A percentile compares a stretch with the other conserved stretches of the same genome.
Evolutionary conservation across 1,140 invertebrate species (phyloP).

Genomic region (Nomia melanderi): DNA sequence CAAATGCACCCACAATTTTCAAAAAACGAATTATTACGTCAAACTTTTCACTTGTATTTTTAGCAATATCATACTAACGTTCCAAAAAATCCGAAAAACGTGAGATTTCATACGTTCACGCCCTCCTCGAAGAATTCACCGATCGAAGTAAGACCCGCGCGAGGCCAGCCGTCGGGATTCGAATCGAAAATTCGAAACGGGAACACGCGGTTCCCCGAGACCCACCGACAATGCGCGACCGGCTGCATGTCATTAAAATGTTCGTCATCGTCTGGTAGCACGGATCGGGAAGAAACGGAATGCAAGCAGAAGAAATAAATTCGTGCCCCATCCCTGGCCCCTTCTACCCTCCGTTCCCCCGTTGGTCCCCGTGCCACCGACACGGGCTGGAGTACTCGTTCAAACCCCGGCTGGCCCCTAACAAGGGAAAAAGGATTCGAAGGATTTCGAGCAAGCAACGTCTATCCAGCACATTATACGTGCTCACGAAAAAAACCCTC

Average conservation of each 20-base stretch:
- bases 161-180: not conserved
- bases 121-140: not conserved
- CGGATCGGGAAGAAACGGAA: constrained; percentile 16
- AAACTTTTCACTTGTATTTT: no score
- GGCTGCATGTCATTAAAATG: constrained; percentile 36
- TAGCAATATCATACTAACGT: no score
- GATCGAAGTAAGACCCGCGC: not conserved
- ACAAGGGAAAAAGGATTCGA: constrained; percentile 56
- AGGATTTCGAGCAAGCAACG: constrained; percentile 62
- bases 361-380: not conserved
- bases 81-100: no score
- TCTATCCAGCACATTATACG: constrained; percentile 73
- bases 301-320: constrained; percentile 49
- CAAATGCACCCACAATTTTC: no score
- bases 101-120: no score
- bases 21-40: no score
- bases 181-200: constrained; percentile 1
- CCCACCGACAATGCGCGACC: constrained; percentile 2
- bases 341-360: not conserved
- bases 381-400: constrained; percentile 40
- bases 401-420: constrained; percentile 46
- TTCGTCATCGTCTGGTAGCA: constrained; percentile 24
- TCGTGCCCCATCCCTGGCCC: constrained; percentile 27
- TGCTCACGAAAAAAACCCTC: constrained; percentile 38
- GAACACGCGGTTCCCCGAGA: not conserved